A percentile compares a stretch with the other conserved stretches of the same genome.
Conservation (phyloP, 2,888 invertebrate species). For the Nemapogon koenigi region DNA sequence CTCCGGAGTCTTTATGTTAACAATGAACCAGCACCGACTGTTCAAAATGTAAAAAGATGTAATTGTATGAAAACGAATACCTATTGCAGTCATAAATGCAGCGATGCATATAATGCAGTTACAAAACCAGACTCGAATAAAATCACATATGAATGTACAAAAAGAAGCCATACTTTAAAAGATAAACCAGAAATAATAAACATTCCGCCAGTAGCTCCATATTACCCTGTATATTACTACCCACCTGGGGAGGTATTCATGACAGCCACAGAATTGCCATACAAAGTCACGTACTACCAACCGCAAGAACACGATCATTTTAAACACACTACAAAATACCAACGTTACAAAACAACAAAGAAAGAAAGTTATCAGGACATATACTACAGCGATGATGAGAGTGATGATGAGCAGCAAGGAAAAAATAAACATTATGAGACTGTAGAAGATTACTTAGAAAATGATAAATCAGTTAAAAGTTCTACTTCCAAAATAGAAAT, state of each 20-base stretch:
- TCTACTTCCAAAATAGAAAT: slow-evolving; percentile 6
- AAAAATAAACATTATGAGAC: too few relatives aligned
- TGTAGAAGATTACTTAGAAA: background rate
- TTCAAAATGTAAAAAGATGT: slow-evolving; percentile 16
- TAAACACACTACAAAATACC: too few relatives aligned
- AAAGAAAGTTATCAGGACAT: too few relatives aligned
- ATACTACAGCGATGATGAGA: background rate
- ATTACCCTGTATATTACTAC: slow-evolving; percentile 1
- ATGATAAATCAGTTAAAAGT: background rate
- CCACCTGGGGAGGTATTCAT: background rate
- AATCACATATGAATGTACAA: too few relatives aligned
- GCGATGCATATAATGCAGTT: slow-evolving; percentile 7
- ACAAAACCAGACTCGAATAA: too few relatives aligned
- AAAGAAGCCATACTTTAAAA: too few relatives aligned
- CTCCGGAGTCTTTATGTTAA: slow-evolving; percentile 31
- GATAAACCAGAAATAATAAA: too few relatives aligned
- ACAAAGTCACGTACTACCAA: too few relatives aligned
- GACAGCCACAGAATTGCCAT: too few relatives aligned
- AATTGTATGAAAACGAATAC: slow-evolving; percentile 24
- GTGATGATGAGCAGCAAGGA: background rate
- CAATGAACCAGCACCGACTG: background rate
- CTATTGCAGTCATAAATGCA: slow-evolving; percentile 21
- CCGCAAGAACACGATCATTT: too few relatives aligned
- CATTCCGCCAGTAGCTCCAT: background rate
- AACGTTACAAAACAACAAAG: too few relatives aligned